phyloP scores from a whole-genome alignment of 2,113 vertebrate species.

The Marmota monax region DNA sequence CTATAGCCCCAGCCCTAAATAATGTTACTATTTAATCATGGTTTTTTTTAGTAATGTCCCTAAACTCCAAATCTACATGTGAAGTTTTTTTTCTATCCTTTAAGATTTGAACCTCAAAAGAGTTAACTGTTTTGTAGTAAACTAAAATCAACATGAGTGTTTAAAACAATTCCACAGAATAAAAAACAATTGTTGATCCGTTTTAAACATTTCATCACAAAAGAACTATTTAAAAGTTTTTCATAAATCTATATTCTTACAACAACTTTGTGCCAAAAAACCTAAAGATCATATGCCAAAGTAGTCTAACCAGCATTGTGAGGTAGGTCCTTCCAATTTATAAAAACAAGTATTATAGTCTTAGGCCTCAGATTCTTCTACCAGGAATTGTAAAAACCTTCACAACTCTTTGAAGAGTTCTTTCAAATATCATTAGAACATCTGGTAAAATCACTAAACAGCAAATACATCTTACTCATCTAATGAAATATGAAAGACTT shows the following conservation, averaged over 20 bases:
- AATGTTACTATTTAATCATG: slow-evolving; percentile 21
- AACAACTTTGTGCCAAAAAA: slow-evolving; percentile 5
- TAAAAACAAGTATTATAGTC: neutral
- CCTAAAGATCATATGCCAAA: neutral
- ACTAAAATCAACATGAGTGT: slow-evolving; percentile 29
- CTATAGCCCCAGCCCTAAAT: neutral
- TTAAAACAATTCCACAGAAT: slow-evolving; percentile 52
- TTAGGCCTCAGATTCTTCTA: neutral
- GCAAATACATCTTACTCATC: neutral
- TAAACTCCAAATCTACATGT: slow-evolving; percentile 15
- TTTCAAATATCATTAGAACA: slow-evolving; percentile 53
- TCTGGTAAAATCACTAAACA: slow-evolving; percentile 57
- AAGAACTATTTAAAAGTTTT: slow-evolving; percentile 16
- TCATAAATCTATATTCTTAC: slow-evolving; percentile 15
- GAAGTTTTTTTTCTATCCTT: neutral
- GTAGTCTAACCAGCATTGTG: neutral
- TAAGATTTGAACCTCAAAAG: slow-evolving; percentile 35
- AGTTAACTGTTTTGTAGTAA: slow-evolving; percentile 37
- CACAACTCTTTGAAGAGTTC: slow-evolving; percentile 18
- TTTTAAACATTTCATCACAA: slow-evolving; percentile 53
- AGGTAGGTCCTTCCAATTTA: neutral
- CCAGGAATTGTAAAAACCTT: slow-evolving; percentile 9
- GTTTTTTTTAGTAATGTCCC: slow-evolving; percentile 37
- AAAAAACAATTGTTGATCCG: neutral
- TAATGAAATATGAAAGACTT: slow-evolving; percentile 46